Conservation (phyloP, 1,140 invertebrate genomes). For the Aphaenogaster floridana region DNA sequence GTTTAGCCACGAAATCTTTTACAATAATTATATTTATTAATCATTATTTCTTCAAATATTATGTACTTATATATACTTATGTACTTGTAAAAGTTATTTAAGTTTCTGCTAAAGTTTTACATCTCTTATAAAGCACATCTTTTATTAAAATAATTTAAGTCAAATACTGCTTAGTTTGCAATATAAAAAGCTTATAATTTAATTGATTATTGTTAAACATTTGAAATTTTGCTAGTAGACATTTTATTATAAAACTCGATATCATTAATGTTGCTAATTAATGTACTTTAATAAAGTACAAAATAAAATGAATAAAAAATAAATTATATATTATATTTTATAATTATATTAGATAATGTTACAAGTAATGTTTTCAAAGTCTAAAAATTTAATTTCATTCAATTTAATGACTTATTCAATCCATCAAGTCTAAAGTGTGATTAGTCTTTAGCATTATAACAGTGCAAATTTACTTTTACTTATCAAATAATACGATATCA, state of each 20-base stretch:
- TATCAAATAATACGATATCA: neutral
- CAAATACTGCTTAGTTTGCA: neutral
- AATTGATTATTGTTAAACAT: neutral
- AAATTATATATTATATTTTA: neutral
- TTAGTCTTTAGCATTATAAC: neutral
- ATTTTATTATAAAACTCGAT: neutral
- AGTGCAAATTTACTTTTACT: neutral
- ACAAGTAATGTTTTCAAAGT: neutral
- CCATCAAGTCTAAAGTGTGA: neutral
- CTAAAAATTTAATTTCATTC: neutral
- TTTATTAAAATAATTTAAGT: neutral
- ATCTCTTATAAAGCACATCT: neutral
- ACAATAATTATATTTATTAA: neutral
- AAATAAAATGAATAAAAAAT: neutral
- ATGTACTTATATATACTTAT: neutral
- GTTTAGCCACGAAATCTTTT: neutral
- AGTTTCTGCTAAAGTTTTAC: neutral
- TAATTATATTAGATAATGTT: neutral
- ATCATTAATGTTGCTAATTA: neutral
- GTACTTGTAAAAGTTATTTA: neutral
- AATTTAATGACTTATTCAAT: neutral
- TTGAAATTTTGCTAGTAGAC: neutral
- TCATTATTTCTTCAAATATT: neutral
- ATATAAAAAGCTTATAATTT: conserved; percentile 2
- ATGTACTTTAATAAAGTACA: neutral